phyloP scores from a whole-genome alignment of 2,888 invertebrate genomes.

The Physocephala rufipes region DNA sequence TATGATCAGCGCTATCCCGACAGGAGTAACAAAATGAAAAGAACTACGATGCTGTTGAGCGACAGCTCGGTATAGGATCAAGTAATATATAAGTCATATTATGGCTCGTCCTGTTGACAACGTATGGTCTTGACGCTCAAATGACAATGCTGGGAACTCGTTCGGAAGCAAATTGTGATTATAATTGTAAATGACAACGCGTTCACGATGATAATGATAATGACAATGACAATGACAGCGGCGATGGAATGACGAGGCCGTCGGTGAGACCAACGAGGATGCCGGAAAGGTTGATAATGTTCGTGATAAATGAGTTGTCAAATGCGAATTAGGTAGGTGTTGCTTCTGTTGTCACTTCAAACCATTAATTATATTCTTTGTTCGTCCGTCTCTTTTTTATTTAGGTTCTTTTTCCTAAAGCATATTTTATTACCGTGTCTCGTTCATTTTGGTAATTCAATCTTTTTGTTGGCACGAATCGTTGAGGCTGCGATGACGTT shows the following conservation, averaged over 20 bases:
- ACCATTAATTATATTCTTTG: not conserved
- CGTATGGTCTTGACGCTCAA: conserved; percentile 20
- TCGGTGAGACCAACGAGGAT: conserved; percentile 39
- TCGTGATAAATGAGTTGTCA: conserved; percentile 58
- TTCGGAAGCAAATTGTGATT: conserved; percentile 7
- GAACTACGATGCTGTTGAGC: not conserved
- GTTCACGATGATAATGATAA: conserved; percentile 51
- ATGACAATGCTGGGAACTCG: conserved; percentile 28
- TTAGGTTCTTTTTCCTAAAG: not conserved
- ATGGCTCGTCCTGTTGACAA: conserved; percentile 13
- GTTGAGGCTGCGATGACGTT: not conserved
- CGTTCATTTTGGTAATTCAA: not conserved
- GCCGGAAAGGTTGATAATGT: conserved; percentile 52
- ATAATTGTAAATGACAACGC: conserved; percentile 45
- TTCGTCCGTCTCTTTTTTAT: not conserved
- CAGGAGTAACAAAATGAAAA: conserved; percentile 4
- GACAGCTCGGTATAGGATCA: conserved; percentile 3
- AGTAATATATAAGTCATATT: conserved; percentile 14
- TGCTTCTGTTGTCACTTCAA: conserved; percentile 56
- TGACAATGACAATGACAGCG: conserved; percentile 52
- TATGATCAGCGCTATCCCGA: not conserved
- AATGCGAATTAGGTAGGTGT: conserved; percentile 60
- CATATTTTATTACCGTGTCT: not conserved
- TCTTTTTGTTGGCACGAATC: not conserved
- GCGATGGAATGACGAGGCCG: conserved; percentile 47